Evolutionary conservation across 2,888 invertebrate genomes (phyloP).

Genomic region (Scotopteryx bipunctaria): DNA sequence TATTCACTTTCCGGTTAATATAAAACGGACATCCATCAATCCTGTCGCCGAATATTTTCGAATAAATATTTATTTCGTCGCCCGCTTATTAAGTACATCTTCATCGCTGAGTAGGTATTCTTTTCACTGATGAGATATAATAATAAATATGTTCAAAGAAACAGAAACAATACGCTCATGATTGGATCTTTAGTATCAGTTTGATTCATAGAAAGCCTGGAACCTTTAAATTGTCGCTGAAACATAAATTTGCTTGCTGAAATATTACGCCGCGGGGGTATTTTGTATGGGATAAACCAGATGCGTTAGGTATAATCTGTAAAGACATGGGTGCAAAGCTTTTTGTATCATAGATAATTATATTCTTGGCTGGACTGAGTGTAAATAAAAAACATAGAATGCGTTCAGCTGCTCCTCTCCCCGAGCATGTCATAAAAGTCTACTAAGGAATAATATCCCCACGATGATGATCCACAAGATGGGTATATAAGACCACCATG

Average conservation of each 20-base stretch:
- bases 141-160: constrained; percentile 44
- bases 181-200: constrained; percentile 11
- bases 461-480: too few relatives aligned
- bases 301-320: too few relatives aligned
- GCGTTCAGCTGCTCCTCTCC: too few relatives aligned
- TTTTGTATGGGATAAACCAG: neutral
- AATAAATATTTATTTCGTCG: constrained; percentile 71
- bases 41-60: constrained; percentile 69
- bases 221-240: constrained; percentile 5
- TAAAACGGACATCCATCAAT: constrained; percentile 73
- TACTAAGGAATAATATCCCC: too few relatives aligned
- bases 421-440: too few relatives aligned
- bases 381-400: too few relatives aligned
- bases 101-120: too few relatives aligned
- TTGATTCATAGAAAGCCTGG: constrained; percentile 6
- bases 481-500: too few relatives aligned
- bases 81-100: too few relatives aligned
- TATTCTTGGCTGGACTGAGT: too few relatives aligned
- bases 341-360: too few relatives aligned
- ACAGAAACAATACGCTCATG: constrained; percentile 32
- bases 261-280: neutral
- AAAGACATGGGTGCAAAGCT: too few relatives aligned
- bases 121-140: constrained; percentile 46
- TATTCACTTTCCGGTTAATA: constrained; percentile 72
- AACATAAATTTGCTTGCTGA: neutral